Evolutionary conservation across 1,140 invertebrate genomes (phyloP).

Genomic region (Sminthurinus signatus): DNA sequence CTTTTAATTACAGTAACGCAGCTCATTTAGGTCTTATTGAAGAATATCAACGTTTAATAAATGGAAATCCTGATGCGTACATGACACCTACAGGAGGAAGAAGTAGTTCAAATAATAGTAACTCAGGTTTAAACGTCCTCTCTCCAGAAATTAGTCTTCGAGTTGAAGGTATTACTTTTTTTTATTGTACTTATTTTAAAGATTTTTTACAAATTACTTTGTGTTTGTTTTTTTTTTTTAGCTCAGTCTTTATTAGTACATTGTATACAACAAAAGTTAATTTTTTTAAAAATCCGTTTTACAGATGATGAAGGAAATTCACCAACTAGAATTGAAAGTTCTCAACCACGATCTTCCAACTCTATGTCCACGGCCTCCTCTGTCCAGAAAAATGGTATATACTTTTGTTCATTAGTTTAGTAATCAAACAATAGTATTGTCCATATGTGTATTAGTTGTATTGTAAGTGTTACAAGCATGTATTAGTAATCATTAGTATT

Average conservation of each 20-base stretch:
- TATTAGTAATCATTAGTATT: no score
- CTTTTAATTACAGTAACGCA: conserved; percentile 14
- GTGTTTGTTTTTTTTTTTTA: no score
- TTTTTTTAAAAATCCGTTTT: no score
- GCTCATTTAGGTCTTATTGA: conserved; percentile 34
- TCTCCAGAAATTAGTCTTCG: conserved; percentile 40
- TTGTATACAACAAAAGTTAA: no score
- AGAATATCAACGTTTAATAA: conserved; percentile 39
- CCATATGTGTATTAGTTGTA: no score
- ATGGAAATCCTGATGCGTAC: conserved; percentile 35
- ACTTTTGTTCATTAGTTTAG: no score
- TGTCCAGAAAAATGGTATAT: conserved; percentile 18
- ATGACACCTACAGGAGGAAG: conserved; percentile 22
- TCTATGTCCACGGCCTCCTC: conserved; percentile 17
- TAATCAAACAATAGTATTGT: no score
- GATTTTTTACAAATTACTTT: no score
- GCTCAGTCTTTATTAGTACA: no score
- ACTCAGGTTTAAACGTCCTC: conserved; percentile 35
- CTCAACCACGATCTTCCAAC: conserved; percentile 26
- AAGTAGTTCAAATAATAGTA: conserved; percentile 33
- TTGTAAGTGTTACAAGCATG: no score
- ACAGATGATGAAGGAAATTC: conserved; percentile 41
- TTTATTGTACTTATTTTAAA: no score
- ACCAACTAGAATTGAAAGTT: conserved; percentile 35
- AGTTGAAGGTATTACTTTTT: no score